phyloP scores from a whole-genome alignment of 1,140 invertebrate genomes.

The Drosophila tsacasi region DNA sequence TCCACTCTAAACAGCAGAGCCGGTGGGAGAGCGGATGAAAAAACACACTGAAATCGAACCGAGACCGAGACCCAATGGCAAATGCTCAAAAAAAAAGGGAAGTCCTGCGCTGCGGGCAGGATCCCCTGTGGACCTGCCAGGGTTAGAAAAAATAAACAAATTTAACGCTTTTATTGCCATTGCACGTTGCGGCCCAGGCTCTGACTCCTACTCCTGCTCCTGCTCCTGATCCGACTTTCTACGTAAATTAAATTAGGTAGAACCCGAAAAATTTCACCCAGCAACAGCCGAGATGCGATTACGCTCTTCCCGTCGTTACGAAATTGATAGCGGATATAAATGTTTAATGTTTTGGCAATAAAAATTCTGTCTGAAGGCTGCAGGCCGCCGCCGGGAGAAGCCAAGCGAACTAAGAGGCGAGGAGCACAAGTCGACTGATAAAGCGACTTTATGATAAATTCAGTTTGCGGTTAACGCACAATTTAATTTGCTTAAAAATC shows the following conservation, averaged over 20 bases:
- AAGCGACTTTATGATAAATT: slow-evolving; percentile 82
- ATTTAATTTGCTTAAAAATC: slow-evolving; percentile 84
- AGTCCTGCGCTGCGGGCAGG: slow-evolving; percentile 6
- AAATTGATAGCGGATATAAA: slow-evolving; percentile 84
- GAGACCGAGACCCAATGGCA: slow-evolving; percentile 20
- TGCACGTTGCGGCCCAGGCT: slow-evolving; percentile 62
- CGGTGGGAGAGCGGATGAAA: slow-evolving; percentile 18
- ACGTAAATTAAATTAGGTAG: slow-evolving; percentile 83
- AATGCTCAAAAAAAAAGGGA: slow-evolving; percentile 1
- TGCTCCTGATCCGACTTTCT: slow-evolving; percentile 45
- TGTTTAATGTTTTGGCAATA: slow-evolving; percentile 84
- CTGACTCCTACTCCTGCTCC: neutral
- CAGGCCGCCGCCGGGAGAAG: slow-evolving; percentile 10
- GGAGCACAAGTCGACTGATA: slow-evolving; percentile 51
- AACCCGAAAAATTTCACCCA: slow-evolving; percentile 68
- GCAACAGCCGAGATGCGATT: slow-evolving; percentile 67
- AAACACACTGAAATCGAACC: slow-evolving; percentile 63
- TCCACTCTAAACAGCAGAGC: slow-evolving; percentile 54
- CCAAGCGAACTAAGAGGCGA: neutral
- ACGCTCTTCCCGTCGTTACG: slow-evolving; percentile 68
- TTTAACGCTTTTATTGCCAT: slow-evolving; percentile 82
- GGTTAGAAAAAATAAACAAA: slow-evolving; percentile 79
- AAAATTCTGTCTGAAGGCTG: slow-evolving; percentile 66
- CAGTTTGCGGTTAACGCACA: slow-evolving; percentile 77
- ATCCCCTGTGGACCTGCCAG: slow-evolving; percentile 28